Conservation (phyloP, 2,113 vertebrate genomes). For the Petromus typicus region DNA sequence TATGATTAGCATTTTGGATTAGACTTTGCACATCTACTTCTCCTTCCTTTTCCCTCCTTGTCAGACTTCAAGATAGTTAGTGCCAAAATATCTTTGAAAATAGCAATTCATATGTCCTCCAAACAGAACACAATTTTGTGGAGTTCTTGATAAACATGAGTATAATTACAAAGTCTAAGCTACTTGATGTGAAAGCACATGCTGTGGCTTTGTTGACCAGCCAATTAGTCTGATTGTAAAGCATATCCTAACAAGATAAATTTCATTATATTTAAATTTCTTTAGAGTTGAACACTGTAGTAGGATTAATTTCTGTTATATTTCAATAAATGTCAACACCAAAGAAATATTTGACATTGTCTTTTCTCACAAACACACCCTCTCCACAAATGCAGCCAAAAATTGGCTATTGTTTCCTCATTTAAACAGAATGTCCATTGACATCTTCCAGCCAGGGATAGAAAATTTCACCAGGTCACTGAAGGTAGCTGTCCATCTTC, state of each 20-base stretch:
- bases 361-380: not conserved
- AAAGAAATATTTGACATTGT: not conserved
- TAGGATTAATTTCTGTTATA: not conserved
- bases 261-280: not conserved
- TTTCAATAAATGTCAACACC: not conserved
- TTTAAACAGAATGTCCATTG: slow-evolving; percentile 38
- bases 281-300: not conserved
- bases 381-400: not conserved
- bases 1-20: not conserved
- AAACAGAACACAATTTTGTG: slow-evolving; percentile 1
- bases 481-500: not conserved
- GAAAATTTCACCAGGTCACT: not conserved
- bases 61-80: slow-evolving; percentile 4
- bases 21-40: not conserved
- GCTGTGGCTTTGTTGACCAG: not conserved
- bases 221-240: not conserved
- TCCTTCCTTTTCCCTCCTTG: not conserved
- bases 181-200: not conserved
- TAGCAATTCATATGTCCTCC: not conserved
- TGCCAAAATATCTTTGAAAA: slow-evolving; percentile 42
- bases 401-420: not conserved
- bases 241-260: not conserved
- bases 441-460: not conserved
- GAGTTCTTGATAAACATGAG: not conserved
- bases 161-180: not conserved